A percentile compares a stretch with the other conserved stretches of the same genome.
Evolutionary conservation across 2,113 vertebrate genomes (phyloP).

Genomic region (Oncorhynchus masou): DNA sequence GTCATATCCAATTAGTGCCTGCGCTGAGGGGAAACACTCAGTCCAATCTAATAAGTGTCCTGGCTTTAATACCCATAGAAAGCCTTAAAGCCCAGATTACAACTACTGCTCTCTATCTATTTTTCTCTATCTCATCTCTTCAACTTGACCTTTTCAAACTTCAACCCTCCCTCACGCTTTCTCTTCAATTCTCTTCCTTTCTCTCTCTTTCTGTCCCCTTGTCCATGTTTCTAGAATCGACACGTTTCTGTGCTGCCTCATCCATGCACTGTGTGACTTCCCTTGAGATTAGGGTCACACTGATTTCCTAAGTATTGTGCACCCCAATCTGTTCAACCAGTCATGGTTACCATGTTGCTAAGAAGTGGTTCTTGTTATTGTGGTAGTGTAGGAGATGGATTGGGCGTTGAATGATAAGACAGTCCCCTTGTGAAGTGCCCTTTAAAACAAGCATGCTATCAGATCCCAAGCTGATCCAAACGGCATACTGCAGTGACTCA

Average conservation of each 20-base stretch:
- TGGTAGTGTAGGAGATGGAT: background rate
- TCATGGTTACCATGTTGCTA: background rate
- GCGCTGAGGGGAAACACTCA: slow-evolving; percentile 27
- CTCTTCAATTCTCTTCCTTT: slow-evolving; percentile 11
- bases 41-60: slow-evolving; percentile 51
- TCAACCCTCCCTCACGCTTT: background rate
- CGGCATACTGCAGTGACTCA: background rate
- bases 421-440: background rate
- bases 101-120: slow-evolving; percentile 3
- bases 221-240: background rate
- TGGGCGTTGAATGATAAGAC: background rate
- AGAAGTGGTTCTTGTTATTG: background rate
- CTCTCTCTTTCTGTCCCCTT: background rate
- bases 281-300: background rate
- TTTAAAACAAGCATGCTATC: background rate
- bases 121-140: background rate
- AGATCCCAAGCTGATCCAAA: background rate
- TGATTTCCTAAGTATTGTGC: background rate
- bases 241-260: background rate
- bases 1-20: slow-evolving; percentile 65
- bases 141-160: background rate
- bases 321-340: background rate
- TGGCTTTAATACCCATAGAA: slow-evolving; percentile 43
- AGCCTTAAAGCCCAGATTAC: slow-evolving; percentile 60
- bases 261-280: background rate